phyloP scores from a whole-genome alignment of 2,888 invertebrate genomes.

The Drosophila vallismaia region DNA sequence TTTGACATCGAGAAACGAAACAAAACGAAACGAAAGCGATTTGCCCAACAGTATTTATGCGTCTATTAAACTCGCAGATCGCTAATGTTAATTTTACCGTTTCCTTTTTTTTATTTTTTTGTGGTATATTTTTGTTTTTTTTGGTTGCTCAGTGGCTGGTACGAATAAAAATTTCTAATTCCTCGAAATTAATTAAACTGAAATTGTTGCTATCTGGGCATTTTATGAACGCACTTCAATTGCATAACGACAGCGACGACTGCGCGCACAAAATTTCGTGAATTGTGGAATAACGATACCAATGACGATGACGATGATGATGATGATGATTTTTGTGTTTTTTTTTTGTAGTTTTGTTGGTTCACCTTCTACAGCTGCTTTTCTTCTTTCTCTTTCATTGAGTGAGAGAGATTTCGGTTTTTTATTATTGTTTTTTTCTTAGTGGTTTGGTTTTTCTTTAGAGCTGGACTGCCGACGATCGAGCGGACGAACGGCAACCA shows the following conservation, averaged over 20 bases:
- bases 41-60: conserved; percentile 38
- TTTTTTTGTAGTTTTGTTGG: conserved; percentile 20
- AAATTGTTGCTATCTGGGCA: conserved; percentile 40
- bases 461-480: conserved; percentile 61
- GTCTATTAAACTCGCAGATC: conserved; percentile 39
- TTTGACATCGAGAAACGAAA: conserved; percentile 31
- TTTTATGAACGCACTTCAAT: conserved; percentile 68
- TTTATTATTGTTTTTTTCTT: conserved; percentile 48
- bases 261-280: conserved; percentile 57
- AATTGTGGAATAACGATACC: conserved; percentile 34
- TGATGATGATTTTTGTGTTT: conserved; percentile 31
- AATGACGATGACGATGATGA: conserved; percentile 36
- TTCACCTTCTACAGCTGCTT: conserved; percentile 22
- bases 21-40: conserved; percentile 9
- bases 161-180: conserved; percentile 35
- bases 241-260: conserved; percentile 68
- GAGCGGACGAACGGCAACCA: conserved; percentile 51
- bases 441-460: conserved; percentile 45
- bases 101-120: conserved; percentile 8
- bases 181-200: conserved; percentile 30
- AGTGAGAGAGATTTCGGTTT: conserved; percentile 15
- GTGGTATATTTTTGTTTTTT: neutral
- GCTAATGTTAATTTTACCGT: conserved; percentile 12
- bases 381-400: conserved; percentile 36
- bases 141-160: conserved; percentile 15